Evolutionary conservation across 1,140 invertebrate genomes (phyloP).

Genomic region (Trachymyrmex cornetzi): DNA sequence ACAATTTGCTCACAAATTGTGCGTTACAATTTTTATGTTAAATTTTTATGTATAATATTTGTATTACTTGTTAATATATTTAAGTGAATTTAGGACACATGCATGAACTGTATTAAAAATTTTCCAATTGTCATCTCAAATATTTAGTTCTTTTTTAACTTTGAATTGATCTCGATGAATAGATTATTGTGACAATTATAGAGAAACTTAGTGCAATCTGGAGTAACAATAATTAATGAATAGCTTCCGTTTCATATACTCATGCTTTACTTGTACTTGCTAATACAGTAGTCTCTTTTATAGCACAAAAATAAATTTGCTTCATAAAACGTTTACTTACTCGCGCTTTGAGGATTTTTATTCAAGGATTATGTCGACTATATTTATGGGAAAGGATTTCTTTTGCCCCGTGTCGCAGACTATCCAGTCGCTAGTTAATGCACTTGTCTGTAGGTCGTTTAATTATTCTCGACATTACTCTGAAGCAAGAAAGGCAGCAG

Average conservation of each 20-base stretch:
- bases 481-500: conserved; percentile 28
- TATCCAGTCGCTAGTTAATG: conserved; percentile 34
- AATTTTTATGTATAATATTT: no score
- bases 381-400: conserved; percentile 11
- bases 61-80: no score
- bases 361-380: conserved; percentile 4
- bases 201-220: not conserved
- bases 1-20: no score
- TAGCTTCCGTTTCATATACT: not conserved
- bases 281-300: not conserved
- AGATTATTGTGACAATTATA: no score
- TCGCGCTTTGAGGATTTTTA: conserved; percentile 20
- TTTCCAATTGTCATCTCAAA: no score
- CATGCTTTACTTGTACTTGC: not conserved
- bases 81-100: no score
- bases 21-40: no score
- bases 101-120: no score
- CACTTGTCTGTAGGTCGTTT: conserved; percentile 54
- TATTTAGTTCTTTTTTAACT: no score
- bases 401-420: not conserved
- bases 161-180: no score
- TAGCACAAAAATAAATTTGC: conserved; percentile 1
- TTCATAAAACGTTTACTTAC: not conserved
- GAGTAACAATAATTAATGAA: conserved; percentile 27
- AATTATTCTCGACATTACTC: conserved; percentile 56